Percentiles rank a stretch among this genome's conserved stretches.
These are phyloP conservation scores for Tipula unca DNA, from an alignment of 2,888 invertebrate genomes.

Conservation along the genomic window DNA sequence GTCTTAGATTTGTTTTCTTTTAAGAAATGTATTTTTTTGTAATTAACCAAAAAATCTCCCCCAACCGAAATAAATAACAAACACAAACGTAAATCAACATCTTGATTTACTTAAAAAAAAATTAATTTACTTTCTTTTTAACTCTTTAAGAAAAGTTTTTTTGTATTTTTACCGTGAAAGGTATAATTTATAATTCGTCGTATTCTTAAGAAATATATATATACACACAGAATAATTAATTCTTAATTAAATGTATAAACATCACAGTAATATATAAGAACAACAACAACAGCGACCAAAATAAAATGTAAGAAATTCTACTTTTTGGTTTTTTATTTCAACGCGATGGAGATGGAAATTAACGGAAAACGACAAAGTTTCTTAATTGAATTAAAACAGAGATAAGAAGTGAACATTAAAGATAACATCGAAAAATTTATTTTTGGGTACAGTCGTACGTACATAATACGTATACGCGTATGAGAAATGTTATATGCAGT, in stretches of 20 bases:
- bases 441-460: not conserved
- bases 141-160: not conserved
- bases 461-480: not conserved
- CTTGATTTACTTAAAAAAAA: not conserved
- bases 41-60: not conserved
- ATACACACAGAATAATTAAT: constrained; percentile 14
- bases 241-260: constrained; percentile 14
- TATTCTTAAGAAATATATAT: not conserved
- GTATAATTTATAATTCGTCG: not conserved
- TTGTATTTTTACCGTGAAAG: not conserved
- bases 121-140: not conserved
- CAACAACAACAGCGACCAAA: not conserved
- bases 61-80: not conserved
- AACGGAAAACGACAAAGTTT: constrained; percentile 14
- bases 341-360: not conserved
- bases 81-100: not conserved
- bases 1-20: not conserved
- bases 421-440: not conserved
- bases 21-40: not conserved
- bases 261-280: too few species aligned
- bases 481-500: not conserved
- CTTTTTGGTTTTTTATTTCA: not conserved
- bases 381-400: constrained; percentile 8
- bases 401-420: constrained; percentile 8
- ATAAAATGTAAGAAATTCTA: not conserved